These are phyloP conservation scores for Enteromius unitaeniatus DNA, from an alignment of 2,797 vertebrate genomes.

Conservation along the genomic window DNA sequence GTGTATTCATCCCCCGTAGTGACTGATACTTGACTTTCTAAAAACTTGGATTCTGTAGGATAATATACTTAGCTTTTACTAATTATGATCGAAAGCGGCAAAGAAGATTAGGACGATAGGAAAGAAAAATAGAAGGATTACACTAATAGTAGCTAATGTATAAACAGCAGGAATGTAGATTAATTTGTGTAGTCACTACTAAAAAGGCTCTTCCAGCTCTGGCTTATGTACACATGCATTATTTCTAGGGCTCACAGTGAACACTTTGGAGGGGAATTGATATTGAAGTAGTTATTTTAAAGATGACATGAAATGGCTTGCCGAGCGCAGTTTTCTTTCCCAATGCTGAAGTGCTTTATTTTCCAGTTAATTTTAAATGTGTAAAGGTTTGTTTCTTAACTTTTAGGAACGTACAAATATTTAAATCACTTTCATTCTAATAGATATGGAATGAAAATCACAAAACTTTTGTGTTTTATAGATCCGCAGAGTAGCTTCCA, in stretches of 20 bases:
- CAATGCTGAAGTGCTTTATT: not conserved
- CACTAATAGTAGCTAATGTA: slow-evolving; percentile 43
- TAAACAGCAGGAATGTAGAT: slow-evolving; percentile 41
- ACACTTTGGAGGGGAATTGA: slow-evolving; percentile 13
- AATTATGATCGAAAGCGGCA: slow-evolving; percentile 38
- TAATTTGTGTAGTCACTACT: slow-evolving; percentile 25
- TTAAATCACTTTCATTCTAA: not conserved
- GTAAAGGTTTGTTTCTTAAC: not conserved
- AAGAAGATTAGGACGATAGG: slow-evolving; percentile 18
- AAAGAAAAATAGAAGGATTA: slow-evolving; percentile 49
- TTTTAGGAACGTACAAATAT: not conserved
- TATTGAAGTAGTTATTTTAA: slow-evolving; percentile 24
- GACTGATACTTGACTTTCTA: slow-evolving; percentile 28
- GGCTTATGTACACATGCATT: slow-evolving; percentile 11
- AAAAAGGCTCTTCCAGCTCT: slow-evolving; percentile 10
- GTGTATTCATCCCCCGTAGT: not conserved
- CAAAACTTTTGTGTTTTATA: not conserved
- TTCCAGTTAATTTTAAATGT: not conserved
- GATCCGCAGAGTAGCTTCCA: not conserved
- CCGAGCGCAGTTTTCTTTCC: slow-evolving; percentile 6
- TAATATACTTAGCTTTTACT: slow-evolving; percentile 26
- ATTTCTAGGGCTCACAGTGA: not conserved
- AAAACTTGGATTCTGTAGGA: slow-evolving; percentile 21
- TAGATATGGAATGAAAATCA: not conserved
- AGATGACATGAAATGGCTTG: slow-evolving; percentile 26